Percentiles rank a stretch among this genome's conserved stretches.
phyloP scores from a whole-genome alignment of 2,113 vertebrate species.

The Ammodytes dubius region DNA sequence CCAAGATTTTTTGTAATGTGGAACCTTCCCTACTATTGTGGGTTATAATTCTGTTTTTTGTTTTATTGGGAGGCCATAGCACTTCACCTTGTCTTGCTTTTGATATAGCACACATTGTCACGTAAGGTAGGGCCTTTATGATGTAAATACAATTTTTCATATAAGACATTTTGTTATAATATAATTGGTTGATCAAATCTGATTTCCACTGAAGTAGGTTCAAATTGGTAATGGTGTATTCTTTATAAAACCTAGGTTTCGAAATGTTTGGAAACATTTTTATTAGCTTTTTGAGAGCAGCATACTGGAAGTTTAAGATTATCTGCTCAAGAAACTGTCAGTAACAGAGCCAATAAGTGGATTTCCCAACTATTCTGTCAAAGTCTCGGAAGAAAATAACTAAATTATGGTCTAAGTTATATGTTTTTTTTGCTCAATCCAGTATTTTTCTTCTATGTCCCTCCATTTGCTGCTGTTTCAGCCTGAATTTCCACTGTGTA shows the following conservation, averaged over 20 bases:
- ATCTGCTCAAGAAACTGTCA: not conserved
- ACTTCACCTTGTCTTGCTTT: not conserved
- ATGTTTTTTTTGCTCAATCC: not conserved
- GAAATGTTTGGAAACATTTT: not conserved
- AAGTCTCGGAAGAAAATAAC: not conserved
- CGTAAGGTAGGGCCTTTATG: not conserved
- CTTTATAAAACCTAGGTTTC: not conserved
- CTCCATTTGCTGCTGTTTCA: not conserved
- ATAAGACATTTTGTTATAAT: not conserved
- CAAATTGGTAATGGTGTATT: not conserved
- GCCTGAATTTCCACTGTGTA: not conserved
- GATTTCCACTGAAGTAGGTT: not conserved
- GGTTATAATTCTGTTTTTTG: conserved; percentile 14
- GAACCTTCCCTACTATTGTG: conserved; percentile 5
- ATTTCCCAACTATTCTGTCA: not conserved
- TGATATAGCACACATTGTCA: not conserved
- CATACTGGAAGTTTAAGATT: not conserved
- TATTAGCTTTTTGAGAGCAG: too few relatives aligned
- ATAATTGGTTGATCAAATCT: not conserved
- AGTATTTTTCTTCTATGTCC: not conserved
- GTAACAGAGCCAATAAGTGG: not conserved
- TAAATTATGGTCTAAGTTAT: not conserved
- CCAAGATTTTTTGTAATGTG: conserved; percentile 6
- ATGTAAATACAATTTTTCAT: not conserved
- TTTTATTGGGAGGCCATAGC: not conserved